Evolutionary conservation across 2,113 vertebrate genomes (phyloP), one percentile per base, ranked within the genome.

Genomic region (Centrocercus urophasianus): DNA sequence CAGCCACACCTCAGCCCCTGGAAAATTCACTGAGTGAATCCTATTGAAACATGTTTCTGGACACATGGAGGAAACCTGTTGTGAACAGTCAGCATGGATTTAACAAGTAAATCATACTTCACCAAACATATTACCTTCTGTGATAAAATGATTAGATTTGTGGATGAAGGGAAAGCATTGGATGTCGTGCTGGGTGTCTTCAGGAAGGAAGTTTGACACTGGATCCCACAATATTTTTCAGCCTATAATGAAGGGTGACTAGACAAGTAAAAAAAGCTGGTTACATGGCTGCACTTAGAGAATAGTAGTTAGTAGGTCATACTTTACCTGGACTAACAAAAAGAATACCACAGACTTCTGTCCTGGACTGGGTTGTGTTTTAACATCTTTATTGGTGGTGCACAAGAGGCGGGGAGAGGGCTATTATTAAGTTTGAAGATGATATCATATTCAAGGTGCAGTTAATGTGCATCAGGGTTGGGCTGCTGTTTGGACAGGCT

Each of bases 291-390:
- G 6, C 19, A 71, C 36, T 78, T 10, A 34, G 63, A 56, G 38
- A 8, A 2, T 54, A 0, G 0, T 48, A 10, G 45, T 54, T 83
- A 43, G 81, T 6, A 40, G n/a, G 30, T 79, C 19, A 11, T 22
- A 25, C 42, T 80, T 80, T 25, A 12, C 16, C n/a, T 73, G 64
- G 8, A 72, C 10, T 71, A 45, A 79, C 19, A 66, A 36, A 32
- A 65, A 13, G 47, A 50, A 50, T 79, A 72, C 11, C 57, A 75
- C 72, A 76, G 59, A 64, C 30, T 56, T 69, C 22, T 60, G 0
- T 59, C 24, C 17, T 10, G 43, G 10, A 27, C 13, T 32, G 28
- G 38, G 1, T 56, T 72, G 54, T 69, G 12, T 69, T 76, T 50
- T 50, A 75, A 13, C 34, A 52, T 0, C 32, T 83, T 48, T 40